phyloP scores from a whole-genome alignment of 2,888 invertebrate species.

The Sinhomidia bicolor region DNA sequence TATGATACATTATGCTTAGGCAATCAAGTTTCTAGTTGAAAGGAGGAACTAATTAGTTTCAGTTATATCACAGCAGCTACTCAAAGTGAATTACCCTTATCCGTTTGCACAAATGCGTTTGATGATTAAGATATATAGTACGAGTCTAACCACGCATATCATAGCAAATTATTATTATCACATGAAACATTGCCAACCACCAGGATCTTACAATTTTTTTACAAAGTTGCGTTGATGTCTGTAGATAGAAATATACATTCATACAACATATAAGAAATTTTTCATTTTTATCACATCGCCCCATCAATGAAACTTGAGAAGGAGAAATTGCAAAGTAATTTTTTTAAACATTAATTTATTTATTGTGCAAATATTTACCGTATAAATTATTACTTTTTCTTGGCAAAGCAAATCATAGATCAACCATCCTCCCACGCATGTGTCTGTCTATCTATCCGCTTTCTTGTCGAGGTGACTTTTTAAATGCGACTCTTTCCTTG shows the following conservation, averaged over 20 bases:
- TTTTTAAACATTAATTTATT: too few species aligned
- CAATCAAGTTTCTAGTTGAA: neutral
- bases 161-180: too few species aligned
- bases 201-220: too few species aligned
- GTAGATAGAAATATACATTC: too few species aligned
- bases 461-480: neutral
- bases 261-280: too few species aligned
- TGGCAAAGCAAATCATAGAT: neutral
- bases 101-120: neutral
- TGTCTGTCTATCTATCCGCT: neutral
- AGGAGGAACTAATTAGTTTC: constrained; percentile 20
- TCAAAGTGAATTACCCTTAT: neutral
- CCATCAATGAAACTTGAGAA: too few species aligned
- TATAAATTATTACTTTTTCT: neutral
- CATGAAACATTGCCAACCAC: too few species aligned
- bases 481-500: neutral
- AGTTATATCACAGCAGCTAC: neutral
- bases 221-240: too few species aligned
- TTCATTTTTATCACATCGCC: too few species aligned
- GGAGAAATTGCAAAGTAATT: too few species aligned
- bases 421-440: neutral
- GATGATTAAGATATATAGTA: too few species aligned
- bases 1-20: neutral
- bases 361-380: neutral
- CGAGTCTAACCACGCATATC: too few species aligned